Conservation (phyloP, 2,113 vertebrate species). For the Heteronetta atricapilla region DNA sequence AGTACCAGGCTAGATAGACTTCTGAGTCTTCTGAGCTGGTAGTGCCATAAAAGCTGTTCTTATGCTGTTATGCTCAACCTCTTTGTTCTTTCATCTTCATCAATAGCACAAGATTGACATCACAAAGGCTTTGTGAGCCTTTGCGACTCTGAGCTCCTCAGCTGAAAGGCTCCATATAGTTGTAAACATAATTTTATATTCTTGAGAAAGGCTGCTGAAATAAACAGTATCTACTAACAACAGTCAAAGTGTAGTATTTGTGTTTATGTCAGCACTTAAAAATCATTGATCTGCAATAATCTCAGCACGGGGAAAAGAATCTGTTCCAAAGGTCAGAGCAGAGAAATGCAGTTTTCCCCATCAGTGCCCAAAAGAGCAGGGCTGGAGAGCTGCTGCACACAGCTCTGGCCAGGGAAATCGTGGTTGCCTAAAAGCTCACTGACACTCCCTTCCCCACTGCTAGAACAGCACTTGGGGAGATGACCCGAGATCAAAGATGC, state of each 20-base stretch:
- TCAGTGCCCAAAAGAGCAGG: background rate
- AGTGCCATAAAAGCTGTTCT: background rate
- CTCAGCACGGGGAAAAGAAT: background rate
- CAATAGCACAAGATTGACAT: background rate
- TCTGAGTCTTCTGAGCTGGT: background rate
- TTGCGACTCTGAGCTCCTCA: background rate
- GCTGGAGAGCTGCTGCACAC: background rate
- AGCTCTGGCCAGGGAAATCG: background rate
- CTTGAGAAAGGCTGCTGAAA: conserved; percentile 26
- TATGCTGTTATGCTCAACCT: background rate
- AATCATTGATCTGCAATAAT: conserved; percentile 61
- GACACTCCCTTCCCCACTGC: background rate
- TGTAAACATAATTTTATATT: conserved; percentile 30
- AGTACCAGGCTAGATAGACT: background rate
- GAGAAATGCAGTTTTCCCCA: conserved; percentile 26
- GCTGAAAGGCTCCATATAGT: background rate
- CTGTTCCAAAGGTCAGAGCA: conserved; percentile 15
- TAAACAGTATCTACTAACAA: conserved; percentile 35
- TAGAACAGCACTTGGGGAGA: background rate
- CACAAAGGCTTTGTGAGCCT: background rate
- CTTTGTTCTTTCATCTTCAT: background rate
- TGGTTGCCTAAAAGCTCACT: background rate
- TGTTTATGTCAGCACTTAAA: conserved; percentile 67
- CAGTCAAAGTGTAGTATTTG: conserved; percentile 39
- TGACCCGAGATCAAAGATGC: background rate